phyloP scores from a whole-genome alignment of 2,113 vertebrate species.

The Anolis carolinensis region DNA sequence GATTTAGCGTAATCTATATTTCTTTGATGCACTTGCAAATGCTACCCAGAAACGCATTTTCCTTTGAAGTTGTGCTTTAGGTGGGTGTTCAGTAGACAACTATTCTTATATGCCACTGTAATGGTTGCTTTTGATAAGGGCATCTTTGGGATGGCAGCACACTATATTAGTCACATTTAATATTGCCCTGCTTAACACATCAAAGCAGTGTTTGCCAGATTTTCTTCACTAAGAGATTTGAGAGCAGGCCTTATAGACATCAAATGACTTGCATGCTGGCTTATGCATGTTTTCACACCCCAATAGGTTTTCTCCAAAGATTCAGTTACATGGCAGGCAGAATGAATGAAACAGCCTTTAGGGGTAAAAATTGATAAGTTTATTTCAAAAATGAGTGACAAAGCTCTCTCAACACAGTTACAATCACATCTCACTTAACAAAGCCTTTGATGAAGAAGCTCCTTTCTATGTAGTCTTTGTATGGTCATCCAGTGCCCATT shows the following conservation, averaged over 20 bases:
- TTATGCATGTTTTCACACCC: background rate
- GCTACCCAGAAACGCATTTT: constrained; percentile 39
- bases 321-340: constrained; percentile 6
- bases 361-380: background rate
- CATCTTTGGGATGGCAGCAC: constrained; percentile 28
- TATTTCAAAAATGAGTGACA: constrained; percentile 7
- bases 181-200: constrained; percentile 43
- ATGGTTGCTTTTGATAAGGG: constrained; percentile 38
- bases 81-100: constrained; percentile 57
- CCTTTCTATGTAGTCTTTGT: no score
- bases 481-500: no score
- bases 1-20: constrained; percentile 54
- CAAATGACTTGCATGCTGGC: background rate
- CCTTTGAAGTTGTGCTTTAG: constrained; percentile 67
- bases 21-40: constrained; percentile 64
- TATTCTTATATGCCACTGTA: constrained; percentile 48
- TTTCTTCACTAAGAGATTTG: constrained; percentile 23
- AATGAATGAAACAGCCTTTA: background rate
- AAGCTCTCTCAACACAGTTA: background rate
- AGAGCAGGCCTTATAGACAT: background rate
- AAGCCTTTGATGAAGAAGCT: background rate
- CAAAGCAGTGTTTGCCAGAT: background rate
- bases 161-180: constrained; percentile 39
- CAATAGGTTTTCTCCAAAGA: constrained; percentile 8
- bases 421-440: background rate